phyloP scores from a whole-genome alignment of 2,888 invertebrate species.

The Lasioglossum oenotherae region DNA sequence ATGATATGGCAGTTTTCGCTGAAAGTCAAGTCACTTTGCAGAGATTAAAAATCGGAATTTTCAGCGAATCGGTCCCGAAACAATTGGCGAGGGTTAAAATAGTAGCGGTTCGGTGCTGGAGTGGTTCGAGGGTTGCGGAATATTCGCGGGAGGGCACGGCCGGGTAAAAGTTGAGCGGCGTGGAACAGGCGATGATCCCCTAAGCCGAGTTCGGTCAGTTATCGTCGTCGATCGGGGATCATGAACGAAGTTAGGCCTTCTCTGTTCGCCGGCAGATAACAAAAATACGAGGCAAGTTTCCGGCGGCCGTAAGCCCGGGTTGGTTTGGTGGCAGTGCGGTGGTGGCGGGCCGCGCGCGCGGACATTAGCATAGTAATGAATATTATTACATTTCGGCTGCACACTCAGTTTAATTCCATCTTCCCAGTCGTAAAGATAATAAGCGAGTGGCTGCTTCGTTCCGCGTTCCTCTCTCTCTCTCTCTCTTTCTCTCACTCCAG shows the following conservation, averaged over 20 bases:
- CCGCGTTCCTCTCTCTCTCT: slow-evolving; percentile 51
- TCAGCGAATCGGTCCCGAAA: not conserved
- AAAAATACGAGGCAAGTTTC: slow-evolving; percentile 83
- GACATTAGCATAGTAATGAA: slow-evolving; percentile 85
- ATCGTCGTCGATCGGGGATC: slow-evolving; percentile 36
- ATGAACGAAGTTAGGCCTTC: slow-evolving; percentile 61
- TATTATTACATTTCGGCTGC: slow-evolving; percentile 84
- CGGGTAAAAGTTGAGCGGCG: not conserved
- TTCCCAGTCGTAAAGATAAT: slow-evolving; percentile 84
- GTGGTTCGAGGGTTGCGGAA: not conserved
- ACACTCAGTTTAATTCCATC: slow-evolving; percentile 84
- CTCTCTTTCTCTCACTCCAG: not conserved
- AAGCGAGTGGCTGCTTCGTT: slow-evolving; percentile 80
- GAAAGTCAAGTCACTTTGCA: too few relatives aligned
- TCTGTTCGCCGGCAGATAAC: slow-evolving; percentile 79
- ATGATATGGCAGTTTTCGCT: too few relatives aligned
- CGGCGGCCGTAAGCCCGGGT: slow-evolving; percentile 77
- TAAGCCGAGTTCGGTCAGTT: slow-evolving; percentile 22
- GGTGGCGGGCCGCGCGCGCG: slow-evolving; percentile 66
- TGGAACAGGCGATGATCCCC: slow-evolving; percentile 5
- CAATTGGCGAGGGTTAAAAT: not conserved
- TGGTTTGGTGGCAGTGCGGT: slow-evolving; percentile 30
- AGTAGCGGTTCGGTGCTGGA: not conserved
- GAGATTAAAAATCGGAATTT: not conserved
- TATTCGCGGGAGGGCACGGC: not conserved